Conservation (phyloP, 2,797 vertebrate genomes). For the Karalla daura region DNA sequence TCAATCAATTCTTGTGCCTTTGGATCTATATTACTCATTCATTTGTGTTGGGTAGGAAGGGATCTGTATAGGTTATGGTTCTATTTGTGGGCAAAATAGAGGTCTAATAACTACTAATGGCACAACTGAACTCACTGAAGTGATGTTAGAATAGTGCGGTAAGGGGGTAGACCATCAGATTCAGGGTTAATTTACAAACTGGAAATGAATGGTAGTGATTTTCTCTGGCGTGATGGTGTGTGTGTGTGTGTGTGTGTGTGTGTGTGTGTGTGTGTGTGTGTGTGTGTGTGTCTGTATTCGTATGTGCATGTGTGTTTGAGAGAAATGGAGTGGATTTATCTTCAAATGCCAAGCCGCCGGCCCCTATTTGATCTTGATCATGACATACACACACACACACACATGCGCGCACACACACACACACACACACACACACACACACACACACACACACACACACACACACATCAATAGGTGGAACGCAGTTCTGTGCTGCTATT, state of each 20-base stretch:
- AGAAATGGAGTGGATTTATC: conserved; percentile 41
- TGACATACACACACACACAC: conserved; percentile 21
- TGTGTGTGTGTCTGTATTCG: not conserved
- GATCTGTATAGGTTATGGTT: too few relatives aligned
- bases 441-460: conserved; percentile 23
- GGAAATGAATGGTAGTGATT: too few relatives aligned
- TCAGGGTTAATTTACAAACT: too few relatives aligned
- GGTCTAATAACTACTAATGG: too few relatives aligned
- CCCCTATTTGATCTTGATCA: conserved; percentile 51
- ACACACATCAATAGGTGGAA: conserved; percentile 30
- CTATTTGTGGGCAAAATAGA: too few relatives aligned
- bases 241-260: too few relatives aligned
- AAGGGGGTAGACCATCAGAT: too few relatives aligned
- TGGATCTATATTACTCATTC: too few relatives aligned
- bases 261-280: not conserved
- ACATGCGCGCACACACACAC: conserved; percentile 19
- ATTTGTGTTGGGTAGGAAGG: too few relatives aligned
- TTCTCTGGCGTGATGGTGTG: too few relatives aligned
- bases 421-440: conserved; percentile 20
- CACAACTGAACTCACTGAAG: too few relatives aligned
- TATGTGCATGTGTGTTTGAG: conserved; percentile 10
- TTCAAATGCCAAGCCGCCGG: conserved; percentile 55
- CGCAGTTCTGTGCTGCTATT: conserved; percentile 33
- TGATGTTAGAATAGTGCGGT: too few relatives aligned
- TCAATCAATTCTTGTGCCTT: not conserved